phyloP scores from a whole-genome alignment of 2,888 invertebrate species.

The Brassicogethes aeneus region DNA sequence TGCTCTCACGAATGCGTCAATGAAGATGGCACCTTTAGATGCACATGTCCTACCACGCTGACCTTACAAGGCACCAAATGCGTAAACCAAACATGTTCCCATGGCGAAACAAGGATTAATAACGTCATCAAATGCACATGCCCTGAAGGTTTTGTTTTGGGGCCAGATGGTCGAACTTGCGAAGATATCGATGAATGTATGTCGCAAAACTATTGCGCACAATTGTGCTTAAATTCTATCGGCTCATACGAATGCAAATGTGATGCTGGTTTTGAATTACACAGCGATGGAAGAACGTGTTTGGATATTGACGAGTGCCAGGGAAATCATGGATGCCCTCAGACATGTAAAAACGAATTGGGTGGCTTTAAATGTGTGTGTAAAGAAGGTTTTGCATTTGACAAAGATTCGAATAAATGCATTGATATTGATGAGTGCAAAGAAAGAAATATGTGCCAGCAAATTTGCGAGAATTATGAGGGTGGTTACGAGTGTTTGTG shows the following conservation, averaged over 20 bases:
- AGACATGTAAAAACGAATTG: constrained; percentile 2
- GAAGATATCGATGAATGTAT: constrained; percentile 34
- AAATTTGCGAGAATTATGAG: constrained; percentile 26
- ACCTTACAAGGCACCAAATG: constrained; percentile 28
- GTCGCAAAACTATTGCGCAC: constrained; percentile 35
- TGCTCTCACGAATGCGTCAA: constrained; percentile 52
- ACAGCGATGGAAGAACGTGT: constrained; percentile 41
- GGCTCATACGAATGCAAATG: constrained; percentile 53
- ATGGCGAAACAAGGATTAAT: constrained; percentile 29
- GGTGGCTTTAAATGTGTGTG: constrained; percentile 45
- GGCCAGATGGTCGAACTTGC: constrained; percentile 36
- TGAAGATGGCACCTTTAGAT: constrained; percentile 50
- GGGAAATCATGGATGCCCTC: constrained; percentile 13
- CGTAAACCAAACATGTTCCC: constrained; percentile 33
- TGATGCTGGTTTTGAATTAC: constrained; percentile 45
- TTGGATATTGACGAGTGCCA: constrained; percentile 38
- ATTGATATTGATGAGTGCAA: constrained; percentile 38
- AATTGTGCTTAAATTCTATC: constrained; percentile 42
- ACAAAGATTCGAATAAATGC: constrained; percentile 34
- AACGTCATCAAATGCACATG: constrained; percentile 38
- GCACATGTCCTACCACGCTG: constrained; percentile 35
- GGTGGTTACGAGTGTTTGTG: constrained; percentile 37
- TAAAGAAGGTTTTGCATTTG: constrained; percentile 36
- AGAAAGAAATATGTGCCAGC: constrained; percentile 27
- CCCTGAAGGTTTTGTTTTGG: constrained; percentile 36